These are phyloP conservation scores for Nibea coibor DNA, from an alignment of 2,113 vertebrate genomes.

Conservation along the genomic window DNA sequence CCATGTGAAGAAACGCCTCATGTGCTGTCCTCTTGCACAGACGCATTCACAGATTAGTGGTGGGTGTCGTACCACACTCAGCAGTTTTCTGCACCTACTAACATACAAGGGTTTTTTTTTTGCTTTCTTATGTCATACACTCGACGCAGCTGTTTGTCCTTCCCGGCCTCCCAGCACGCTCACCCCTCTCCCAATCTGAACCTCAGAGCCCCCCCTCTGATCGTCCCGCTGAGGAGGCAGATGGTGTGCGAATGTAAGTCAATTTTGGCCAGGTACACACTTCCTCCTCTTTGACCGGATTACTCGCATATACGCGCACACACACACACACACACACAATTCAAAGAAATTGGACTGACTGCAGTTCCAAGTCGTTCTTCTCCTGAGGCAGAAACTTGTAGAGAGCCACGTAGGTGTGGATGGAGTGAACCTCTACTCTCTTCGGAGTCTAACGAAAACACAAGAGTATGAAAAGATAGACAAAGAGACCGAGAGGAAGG, in stretches of 20 bases:
- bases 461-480: background rate
- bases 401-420: slow-evolving; percentile 93
- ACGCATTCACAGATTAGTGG: slow-evolving; percentile 32
- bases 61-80: slow-evolving; percentile 41
- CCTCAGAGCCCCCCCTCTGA: slow-evolving; percentile 44
- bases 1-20: slow-evolving; percentile 6
- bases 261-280: slow-evolving; percentile 42
- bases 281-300: slow-evolving; percentile 22
- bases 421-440: slow-evolving; percentile 86
- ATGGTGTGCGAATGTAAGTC: slow-evolving; percentile 59
- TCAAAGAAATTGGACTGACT: slow-evolving; percentile 83
- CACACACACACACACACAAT: slow-evolving; percentile 19
- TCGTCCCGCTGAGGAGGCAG: slow-evolving; percentile 64
- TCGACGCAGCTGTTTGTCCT: slow-evolving; percentile 62
- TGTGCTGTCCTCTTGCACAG: slow-evolving; percentile 11
- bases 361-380: slow-evolving; percentile 91
- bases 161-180: slow-evolving; percentile 20
- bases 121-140: slow-evolving; percentile 43
- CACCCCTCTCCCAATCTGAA: slow-evolving; percentile 23
- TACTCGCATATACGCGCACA: slow-evolving; percentile 8
- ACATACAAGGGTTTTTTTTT: slow-evolving; percentile 33
- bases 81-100: slow-evolving; percentile 50
- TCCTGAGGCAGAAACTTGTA: slow-evolving; percentile 95
- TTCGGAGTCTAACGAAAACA: slow-evolving; percentile 56
- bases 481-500: slow-evolving; percentile 1